Base-by-base conservation (phyloP, 2,888 invertebrate genomes). In the Rosalia funebris region DNA sequence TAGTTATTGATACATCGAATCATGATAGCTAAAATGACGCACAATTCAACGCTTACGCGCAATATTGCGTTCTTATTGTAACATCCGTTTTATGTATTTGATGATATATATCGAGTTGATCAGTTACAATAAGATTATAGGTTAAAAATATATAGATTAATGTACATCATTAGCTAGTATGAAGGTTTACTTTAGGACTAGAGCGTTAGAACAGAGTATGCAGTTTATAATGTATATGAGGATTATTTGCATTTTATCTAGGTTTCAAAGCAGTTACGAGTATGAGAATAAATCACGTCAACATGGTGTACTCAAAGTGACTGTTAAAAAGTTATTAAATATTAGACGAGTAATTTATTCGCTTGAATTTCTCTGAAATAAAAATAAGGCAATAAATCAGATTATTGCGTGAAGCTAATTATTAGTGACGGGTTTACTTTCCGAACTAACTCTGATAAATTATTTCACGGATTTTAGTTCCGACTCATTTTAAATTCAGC, bases 331-430 rank as follows among this genome's bases (percentile, higher is more conserved):
- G 42, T 31, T 53, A 42, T 39, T 50, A 50, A 50, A 42, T 42
- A 42, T 20, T 32, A 41, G 42, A 11, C 32, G 42, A 32, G 42
- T 32, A 53, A 53, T 31, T 53, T 17, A 53, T 53, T 14, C 32
- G 50, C 50, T 19, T 14, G 39, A 50, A 25, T 50, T 39, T 42
- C 15, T 46, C 32, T 20, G 10, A 19, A 46, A 12, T 37, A 52
- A 47, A 55, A 54, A 57, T 46, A 44, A 34, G 45, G 54, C 53
- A 53, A 65, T 64, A 62, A 66, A 66, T 63, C 59, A 62, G 62
- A 57, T 64, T 62, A 57, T 57, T 59, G 42, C 54, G 52, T 55
- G 53, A 61, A 65, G 56, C 58, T 71, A 68, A 71, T 71, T 71
- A 71, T 66, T 65, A 61, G 58, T 60, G 66, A 68, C 53, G 52